Base-by-base conservation (phyloP, 2,797 vertebrate species). In the Hipposideros larvatus region DNA sequence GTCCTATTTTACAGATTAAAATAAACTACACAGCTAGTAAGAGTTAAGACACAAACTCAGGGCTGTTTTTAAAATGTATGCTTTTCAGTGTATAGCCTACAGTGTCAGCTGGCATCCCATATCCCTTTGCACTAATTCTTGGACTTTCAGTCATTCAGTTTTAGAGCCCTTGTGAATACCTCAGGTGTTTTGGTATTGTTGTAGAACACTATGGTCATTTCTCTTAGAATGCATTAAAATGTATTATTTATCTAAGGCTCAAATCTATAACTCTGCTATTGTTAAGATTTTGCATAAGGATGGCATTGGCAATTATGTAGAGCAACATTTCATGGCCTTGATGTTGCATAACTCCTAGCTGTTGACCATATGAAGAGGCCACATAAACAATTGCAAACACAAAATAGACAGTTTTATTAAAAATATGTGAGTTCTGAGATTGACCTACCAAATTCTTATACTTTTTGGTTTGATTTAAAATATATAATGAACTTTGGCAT, bases 261-360 rank as follows among this genome's bases (percentile, higher is more conserved):
- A 85, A 85, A 43, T 87, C 74, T 68, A 43, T 48, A 90, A 75
- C 22, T 90, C 31, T 94, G 34, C 70, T 90, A 51, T 77, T 93
- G 70, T 57, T 86, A 93, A 10, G 53, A 19, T 84, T 91, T 87
- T 96, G 59, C 85, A 95, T 92, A 94, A 85, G 55, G 71, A 96
- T 48, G 53, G 26, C 79, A 91, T 34, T 92, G 88, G 55, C 71
- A 94, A 94, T 96, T 90, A 92, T 68, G 70, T 77, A 82, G 63
- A 96, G 80, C 48, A 87, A 37, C 82, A 92, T 89, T 96, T 94
- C 78, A 57, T 57, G 53, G 70, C 61, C 90, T 89, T 94, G 87
- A 91, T 92, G 55, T 97, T 96, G 37, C 59, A 43, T 94, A 97
- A 96, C 59, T 90, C 51, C 82, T 97, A 97, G 94, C 92, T 98